These are phyloP conservation scores for Romanogobio albipinnatus DNA, from an alignment of 2,113 vertebrate species.

Conservation along the genomic window DNA sequence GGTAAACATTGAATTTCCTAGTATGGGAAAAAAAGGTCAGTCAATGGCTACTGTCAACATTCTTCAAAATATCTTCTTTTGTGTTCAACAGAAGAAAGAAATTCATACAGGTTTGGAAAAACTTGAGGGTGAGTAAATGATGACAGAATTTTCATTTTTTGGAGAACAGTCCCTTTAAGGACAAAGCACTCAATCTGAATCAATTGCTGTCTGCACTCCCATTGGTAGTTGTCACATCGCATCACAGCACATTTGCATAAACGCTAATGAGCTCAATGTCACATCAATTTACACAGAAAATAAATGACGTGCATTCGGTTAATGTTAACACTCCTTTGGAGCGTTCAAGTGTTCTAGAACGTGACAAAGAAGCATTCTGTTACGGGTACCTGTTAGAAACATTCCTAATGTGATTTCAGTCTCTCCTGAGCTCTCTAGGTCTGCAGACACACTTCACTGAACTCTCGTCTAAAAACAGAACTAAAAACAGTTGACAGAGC, in stretches of 20 bases:
- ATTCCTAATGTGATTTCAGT: not conserved
- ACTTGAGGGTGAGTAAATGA: no score
- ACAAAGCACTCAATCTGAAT: not conserved
- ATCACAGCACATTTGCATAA: not conserved
- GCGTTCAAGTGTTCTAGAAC: not conserved
- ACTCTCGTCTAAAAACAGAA: slow-evolving; percentile 32
- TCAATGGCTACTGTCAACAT: no score
- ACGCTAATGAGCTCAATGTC: not conserved
- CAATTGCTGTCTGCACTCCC: not conserved
- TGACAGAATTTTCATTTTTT: no score
- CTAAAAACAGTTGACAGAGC: slow-evolving; percentile 41
- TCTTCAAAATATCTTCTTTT: no score
- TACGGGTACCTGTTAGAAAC: not conserved
- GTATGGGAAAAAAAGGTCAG: no score
- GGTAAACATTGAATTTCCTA: no score
- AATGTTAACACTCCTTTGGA: not conserved
- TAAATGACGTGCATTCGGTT: not conserved
- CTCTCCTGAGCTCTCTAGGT: not conserved
- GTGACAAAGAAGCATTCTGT: not conserved
- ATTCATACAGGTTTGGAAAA: no score
- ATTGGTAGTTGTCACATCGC: not conserved
- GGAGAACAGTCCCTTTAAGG: no score
- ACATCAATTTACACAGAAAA: not conserved
- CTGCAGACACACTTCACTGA: slow-evolving; percentile 36
- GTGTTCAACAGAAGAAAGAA: no score